phyloP scores from a whole-genome alignment of 2,888 invertebrate species.

The Eucera pruinosa region DNA sequence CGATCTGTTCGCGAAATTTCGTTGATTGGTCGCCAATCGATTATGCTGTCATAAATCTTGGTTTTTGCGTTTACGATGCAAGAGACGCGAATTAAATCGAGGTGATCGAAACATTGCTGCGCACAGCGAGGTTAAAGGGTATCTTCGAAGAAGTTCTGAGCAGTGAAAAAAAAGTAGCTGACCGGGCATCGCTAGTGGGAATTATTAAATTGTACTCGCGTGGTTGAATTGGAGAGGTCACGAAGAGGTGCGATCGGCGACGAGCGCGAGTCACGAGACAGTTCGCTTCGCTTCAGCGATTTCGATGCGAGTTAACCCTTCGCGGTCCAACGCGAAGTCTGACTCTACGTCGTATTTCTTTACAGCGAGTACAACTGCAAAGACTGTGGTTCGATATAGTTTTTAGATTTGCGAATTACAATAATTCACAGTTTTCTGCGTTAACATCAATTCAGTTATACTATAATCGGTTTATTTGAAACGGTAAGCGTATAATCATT shows the following conservation, averaged over 20 bases:
- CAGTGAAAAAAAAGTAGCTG: neutral
- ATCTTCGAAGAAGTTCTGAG: constrained; percentile 26
- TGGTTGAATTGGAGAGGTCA: constrained; percentile 43
- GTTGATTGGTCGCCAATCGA: neutral
- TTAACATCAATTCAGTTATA: no score
- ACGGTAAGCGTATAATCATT: no score
- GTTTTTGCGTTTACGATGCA: constrained; percentile 12
- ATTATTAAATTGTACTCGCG: constrained; percentile 51
- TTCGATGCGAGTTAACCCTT: constrained; percentile 30
- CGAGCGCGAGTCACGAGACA: constrained; percentile 50
- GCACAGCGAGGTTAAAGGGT: constrained; percentile 24
- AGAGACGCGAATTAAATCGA: neutral
- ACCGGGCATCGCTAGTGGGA: constrained; percentile 12
- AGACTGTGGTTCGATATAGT: no score
- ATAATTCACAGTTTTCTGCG: no score
- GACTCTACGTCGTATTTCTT: no score
- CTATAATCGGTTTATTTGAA: no score
- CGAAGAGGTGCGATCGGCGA: constrained; percentile 41
- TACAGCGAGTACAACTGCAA: no score
- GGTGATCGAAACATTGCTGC: neutral
- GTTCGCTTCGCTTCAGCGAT: constrained; percentile 22
- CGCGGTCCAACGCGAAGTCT: no score
- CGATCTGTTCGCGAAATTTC: neutral
- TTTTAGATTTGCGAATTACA: no score
- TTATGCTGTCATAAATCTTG: neutral